Evolutionary conservation across 35 echinoderm and acorn worm genomes (phyloP).

Genomic region (Strongylocentrotus purpuratus): DNA sequence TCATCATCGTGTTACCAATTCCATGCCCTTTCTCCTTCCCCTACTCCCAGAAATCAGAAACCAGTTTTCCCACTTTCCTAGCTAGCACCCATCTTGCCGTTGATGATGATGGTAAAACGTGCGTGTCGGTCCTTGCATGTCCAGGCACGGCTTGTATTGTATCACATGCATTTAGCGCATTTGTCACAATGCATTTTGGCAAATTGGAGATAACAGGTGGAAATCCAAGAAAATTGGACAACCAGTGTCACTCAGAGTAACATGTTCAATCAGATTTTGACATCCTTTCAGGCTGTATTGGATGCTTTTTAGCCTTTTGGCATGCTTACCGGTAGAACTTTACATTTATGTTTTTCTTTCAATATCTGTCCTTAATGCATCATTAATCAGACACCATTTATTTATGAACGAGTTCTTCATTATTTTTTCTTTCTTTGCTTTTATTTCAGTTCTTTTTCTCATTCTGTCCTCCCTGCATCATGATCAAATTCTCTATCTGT

Average conservation of each 20-base stretch:
- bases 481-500: too few relatives aligned
- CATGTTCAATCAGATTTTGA: background rate
- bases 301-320: background rate
- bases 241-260: background rate
- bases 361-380: background rate
- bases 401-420: background rate
- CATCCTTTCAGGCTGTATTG: background rate
- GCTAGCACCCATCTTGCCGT: background rate
- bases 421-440: too few relatives aligned
- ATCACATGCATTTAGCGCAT: background rate
- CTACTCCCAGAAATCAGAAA: background rate
- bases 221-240: background rate
- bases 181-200: slow-evolving; percentile 20
- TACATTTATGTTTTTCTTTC: background rate
- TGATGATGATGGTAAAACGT: background rate
- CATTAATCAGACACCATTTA: background rate
- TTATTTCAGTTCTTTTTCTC: too few relatives aligned
- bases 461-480: too few relatives aligned
- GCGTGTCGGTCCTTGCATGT: background rate
- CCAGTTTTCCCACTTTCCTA: background rate
- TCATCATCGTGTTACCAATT: background rate
- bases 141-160: background rate
- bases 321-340: too few relatives aligned
- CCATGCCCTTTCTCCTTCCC: background rate
- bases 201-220: slow-evolving; percentile 24